Base-by-base conservation (phyloP, 2,113 vertebrate genomes). In the Zosterops hypoxanthus region DNA sequence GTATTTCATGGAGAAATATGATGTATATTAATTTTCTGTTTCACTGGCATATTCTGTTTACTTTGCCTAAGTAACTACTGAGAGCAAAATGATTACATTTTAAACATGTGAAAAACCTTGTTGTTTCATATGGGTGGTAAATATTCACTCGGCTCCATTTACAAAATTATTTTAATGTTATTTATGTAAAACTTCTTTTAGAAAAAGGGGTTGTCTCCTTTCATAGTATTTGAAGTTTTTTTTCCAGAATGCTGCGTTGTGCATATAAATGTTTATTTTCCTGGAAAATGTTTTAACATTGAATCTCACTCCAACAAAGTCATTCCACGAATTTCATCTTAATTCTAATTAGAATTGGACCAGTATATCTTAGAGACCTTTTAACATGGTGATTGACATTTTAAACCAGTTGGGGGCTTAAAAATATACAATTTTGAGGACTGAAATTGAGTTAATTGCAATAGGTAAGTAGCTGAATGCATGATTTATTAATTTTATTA, bases 401-500 rank as follows among this genome's bases (percentile, higher is more conserved):
- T 90, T 44, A 39, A 94, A 83, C 44, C 44, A 29, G 72, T 85
- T 73, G 59, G 79, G 87, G 42, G 39, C 66, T 93, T 73, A 23
- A 80, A 88, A 86, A 68, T 39, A 17, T 49, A 11, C 1, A 0
- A 34, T 14, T 89, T 88, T 76, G 61, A 91, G 72, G 61, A 50
- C 57, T 68, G 46, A 86, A 92, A 82, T 68, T 6, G 61, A 88
- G 39, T 64, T 92, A 94, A 81, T 88, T 95, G 88, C 68, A 42
- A 22, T 78, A 77, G n/a, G 46, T 60, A 92, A 82, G 73, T 36
- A 86, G 64, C 23, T 60, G 56, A 89, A 91, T 68, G 53, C 7
- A 21, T 31, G 77, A 86, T 78, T 75, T 83, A 68, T 68, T 83
- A 8, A 92, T 66, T 81, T 66, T 70, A 78, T 68, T 70, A 60